Percentiles rank a stretch among this genome's conserved stretches.
Evolutionary conservation across 2,888 invertebrate species (phyloP).

Genomic region (Tuberolachnus salignus): DNA sequence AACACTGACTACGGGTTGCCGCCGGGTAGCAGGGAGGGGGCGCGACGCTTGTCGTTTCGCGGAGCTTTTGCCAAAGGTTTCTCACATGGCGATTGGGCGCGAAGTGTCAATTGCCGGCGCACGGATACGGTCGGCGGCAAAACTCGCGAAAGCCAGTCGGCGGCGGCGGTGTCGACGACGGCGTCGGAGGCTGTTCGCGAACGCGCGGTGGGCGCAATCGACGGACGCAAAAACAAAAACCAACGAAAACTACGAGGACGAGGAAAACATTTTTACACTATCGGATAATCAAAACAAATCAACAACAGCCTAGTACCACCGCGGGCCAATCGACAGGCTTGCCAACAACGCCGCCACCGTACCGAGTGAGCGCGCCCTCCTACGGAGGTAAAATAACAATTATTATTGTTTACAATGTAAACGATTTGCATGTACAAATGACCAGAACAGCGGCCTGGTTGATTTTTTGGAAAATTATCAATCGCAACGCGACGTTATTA

Average conservation of each 20-base stretch:
- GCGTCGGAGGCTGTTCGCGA: not conserved
- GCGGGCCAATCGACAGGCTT: slow-evolving; percentile 44
- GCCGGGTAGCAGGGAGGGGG: slow-evolving; percentile 11
- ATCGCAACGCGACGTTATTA: too few relatives aligned
- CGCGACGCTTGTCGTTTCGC: slow-evolving; percentile 39
- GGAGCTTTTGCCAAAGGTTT: slow-evolving; percentile 26
- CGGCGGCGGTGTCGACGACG: slow-evolving; percentile 6
- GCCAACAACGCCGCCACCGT: slow-evolving; percentile 16
- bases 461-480: too few relatives aligned
- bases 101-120: not conserved
- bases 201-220: slow-evolving; percentile 24
- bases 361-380: not conserved
- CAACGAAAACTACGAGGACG: slow-evolving; percentile 36
- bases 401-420: too few relatives aligned
- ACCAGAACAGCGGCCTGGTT: too few relatives aligned
- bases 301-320: slow-evolving; percentile 55
- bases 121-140: not conserved
- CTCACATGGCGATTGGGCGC: slow-evolving; percentile 46
- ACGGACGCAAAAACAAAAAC: slow-evolving; percentile 45
- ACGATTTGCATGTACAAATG: too few relatives aligned
- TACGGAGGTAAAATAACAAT: too few relatives aligned
- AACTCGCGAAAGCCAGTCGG: not conserved
- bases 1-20: not conserved
- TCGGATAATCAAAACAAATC: slow-evolving; percentile 57
- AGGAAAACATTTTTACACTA: slow-evolving; percentile 53